Evolutionary conservation across 2,888 invertebrate genomes (phyloP).

Genomic region (Tetragonisca angustula): DNA sequence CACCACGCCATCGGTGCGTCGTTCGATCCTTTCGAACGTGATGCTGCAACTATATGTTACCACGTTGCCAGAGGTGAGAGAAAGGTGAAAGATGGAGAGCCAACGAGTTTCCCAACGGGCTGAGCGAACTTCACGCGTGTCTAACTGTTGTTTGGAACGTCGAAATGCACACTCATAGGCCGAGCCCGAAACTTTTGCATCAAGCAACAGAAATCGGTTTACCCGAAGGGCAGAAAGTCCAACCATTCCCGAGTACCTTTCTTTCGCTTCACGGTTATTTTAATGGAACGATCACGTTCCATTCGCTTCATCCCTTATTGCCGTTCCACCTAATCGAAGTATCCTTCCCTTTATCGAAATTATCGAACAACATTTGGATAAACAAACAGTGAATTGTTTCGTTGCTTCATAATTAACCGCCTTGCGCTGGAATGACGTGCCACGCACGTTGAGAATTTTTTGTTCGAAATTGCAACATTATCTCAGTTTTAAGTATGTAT

Average conservation of each 20-base stretch:
- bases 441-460: too few species aligned
- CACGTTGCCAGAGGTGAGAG: neutral
- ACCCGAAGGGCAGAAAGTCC: neutral
- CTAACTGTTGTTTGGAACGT: slow-evolving; percentile 55
- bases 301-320: neutral
- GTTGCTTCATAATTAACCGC: too few species aligned
- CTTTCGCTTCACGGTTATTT: slow-evolving; percentile 26
- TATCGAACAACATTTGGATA: too few species aligned
- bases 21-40: slow-evolving; percentile 67
- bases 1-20: slow-evolving; percentile 71
- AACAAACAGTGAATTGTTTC: too few species aligned
- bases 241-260: neutral
- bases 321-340: neutral
- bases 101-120: slow-evolving; percentile 66
- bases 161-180: slow-evolving; percentile 59
- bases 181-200: slow-evolving; percentile 7
- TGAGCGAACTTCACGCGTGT: slow-evolving; percentile 64
- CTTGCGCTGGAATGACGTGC: too few species aligned
- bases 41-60: slow-evolving; percentile 73
- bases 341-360: too few species aligned
- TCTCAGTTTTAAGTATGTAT: too few species aligned
- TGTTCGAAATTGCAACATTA: too few species aligned
- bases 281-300: neutral
- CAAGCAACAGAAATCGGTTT: slow-evolving; percentile 34
- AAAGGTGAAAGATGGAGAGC: slow-evolving; percentile 38